phyloP scores from a whole-genome alignment of 1,140 invertebrate genomes.

The Drosophila bipectinata region DNA sequence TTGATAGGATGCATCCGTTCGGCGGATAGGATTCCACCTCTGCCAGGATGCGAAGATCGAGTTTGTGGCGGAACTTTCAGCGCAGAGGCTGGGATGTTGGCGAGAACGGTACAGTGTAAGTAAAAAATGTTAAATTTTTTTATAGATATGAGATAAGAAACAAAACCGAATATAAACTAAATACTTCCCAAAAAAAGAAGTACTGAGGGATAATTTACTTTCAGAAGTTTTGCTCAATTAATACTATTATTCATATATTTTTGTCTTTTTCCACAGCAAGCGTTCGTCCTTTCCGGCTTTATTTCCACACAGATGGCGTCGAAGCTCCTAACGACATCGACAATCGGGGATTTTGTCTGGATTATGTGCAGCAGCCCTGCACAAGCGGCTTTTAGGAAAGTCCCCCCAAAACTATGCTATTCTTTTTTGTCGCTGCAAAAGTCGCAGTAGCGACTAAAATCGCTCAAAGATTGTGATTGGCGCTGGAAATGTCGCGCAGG shows the following conservation, averaged over 20 bases:
- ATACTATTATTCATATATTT: not conserved
- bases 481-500: constrained; percentile 10
- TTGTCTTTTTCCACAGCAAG: constrained; percentile 86
- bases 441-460: constrained; percentile 7
- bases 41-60: constrained; percentile 84
- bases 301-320: constrained; percentile 90
- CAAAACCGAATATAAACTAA: no score
- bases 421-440: not conserved
- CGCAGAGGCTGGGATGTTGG: constrained; percentile 81
- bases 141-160: no score
- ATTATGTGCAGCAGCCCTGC: constrained; percentile 93
- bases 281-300: constrained; percentile 91
- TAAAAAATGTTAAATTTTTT: not conserved
- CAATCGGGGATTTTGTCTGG: constrained; percentile 92
- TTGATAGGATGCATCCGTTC: constrained; percentile 89
- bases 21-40: constrained; percentile 75
- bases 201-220: no score
- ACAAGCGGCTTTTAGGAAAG: constrained; percentile 85
- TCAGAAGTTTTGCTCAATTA: not conserved
- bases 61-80: constrained; percentile 85
- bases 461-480: not conserved
- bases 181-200: no score
- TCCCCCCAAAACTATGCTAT: constrained; percentile 27
- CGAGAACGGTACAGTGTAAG: constrained; percentile 85
- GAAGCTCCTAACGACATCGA: constrained; percentile 90